Conservation (phyloP, 2,797 vertebrate species). For the Pangasius macronema region DNA sequence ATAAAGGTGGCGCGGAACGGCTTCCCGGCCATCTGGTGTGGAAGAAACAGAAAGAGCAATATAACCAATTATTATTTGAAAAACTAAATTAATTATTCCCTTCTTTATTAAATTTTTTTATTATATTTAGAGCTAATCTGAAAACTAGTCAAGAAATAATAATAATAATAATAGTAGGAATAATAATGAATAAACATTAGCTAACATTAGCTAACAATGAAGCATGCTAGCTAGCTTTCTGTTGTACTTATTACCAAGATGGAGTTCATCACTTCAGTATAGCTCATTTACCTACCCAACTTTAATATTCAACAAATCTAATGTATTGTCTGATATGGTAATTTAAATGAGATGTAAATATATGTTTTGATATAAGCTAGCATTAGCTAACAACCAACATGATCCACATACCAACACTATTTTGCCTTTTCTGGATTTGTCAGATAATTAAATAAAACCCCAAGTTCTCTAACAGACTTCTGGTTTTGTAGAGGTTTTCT, state of each 20-base stretch:
- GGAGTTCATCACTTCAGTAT: background rate
- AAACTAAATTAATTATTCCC: background rate
- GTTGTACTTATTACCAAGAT: background rate
- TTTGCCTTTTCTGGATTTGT: background rate
- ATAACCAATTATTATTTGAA: background rate
- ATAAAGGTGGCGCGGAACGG: constrained; percentile 93
- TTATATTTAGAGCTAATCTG: background rate
- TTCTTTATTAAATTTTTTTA: background rate
- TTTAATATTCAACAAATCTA: background rate
- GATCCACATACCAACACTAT: background rate
- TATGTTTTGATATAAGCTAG: background rate
- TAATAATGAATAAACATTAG: background rate
- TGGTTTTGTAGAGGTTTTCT: background rate
- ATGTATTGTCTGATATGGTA: background rate
- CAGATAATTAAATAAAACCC: background rate
- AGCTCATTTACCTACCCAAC: background rate
- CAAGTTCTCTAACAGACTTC: background rate
- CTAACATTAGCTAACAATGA: background rate
- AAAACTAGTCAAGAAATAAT: background rate
- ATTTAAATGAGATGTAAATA: background rate
- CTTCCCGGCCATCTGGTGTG: constrained; percentile 88
- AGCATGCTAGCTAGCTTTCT: background rate
- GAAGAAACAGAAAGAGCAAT: background rate
- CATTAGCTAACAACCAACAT: background rate
- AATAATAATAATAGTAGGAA: background rate